A percentile compares a stretch with the other conserved stretches of the same genome.
phyloP scores from a whole-genome alignment of 2,797 vertebrate species.

The Phylloscopus collybita region DNA sequence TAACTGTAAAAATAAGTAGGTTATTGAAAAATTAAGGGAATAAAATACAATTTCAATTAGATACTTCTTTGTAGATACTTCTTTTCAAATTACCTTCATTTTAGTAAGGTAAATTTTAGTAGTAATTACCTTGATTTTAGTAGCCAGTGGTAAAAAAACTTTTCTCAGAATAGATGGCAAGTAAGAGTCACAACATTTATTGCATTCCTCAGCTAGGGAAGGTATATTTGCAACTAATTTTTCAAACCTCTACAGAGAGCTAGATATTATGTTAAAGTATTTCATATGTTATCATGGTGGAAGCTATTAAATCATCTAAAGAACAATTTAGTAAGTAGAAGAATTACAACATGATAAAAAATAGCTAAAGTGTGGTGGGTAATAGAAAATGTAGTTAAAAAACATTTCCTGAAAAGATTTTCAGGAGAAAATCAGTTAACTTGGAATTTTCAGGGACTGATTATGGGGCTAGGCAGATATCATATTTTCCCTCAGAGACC shows the following conservation, averaged over 20 bases:
- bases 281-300: background rate
- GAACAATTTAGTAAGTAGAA: background rate
- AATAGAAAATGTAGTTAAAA: background rate
- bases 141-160: background rate
- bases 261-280: background rate
- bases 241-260: background rate
- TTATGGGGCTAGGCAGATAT: fast-evolving
- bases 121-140: background rate
- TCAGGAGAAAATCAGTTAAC: background rate
- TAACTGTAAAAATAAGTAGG: background rate
- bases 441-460: background rate
- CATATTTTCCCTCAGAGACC: background rate
- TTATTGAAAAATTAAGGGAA: background rate
- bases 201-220: background rate
- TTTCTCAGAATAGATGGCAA: background rate
- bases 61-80: background rate
- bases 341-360: background rate
- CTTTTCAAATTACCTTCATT: background rate
- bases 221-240: background rate
- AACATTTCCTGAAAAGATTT: background rate
- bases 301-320: background rate
- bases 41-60: background rate
- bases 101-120: background rate
- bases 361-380: fast-evolving
- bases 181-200: background rate